Evolutionary conservation across 2,888 invertebrate species (phyloP).

Genomic region (Cosmorhoe ocellata): DNA sequence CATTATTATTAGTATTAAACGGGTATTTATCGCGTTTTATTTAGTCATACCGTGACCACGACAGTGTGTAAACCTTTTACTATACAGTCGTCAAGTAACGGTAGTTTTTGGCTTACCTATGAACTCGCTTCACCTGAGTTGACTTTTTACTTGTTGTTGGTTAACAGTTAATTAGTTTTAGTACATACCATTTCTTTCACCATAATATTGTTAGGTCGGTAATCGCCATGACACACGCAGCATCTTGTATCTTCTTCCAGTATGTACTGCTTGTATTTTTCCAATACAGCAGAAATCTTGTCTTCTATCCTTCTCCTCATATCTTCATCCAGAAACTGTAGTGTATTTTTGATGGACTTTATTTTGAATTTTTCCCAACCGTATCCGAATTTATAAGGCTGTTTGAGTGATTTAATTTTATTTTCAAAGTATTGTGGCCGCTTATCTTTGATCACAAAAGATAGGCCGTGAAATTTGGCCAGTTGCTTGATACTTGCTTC

Average conservation of each 20-base stretch:
- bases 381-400: constrained; percentile 36
- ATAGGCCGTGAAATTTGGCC: constrained; percentile 58
- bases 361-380: constrained; percentile 38
- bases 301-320: constrained; percentile 36
- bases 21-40: no score
- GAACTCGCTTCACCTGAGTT: no score
- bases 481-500: constrained; percentile 50
- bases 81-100: no score
- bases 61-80: no score
- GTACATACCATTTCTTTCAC: constrained; percentile 47
- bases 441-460: constrained; percentile 47
- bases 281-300: constrained; percentile 30
- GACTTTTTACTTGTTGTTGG: no score
- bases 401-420: constrained; percentile 38
- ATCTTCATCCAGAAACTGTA: constrained; percentile 36
- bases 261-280: constrained; percentile 39
- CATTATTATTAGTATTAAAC: no score
- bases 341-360: constrained; percentile 34
- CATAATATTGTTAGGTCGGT: constrained; percentile 58
- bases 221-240: constrained; percentile 63
- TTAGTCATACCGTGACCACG: no score
- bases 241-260: constrained; percentile 33
- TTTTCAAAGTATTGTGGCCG: constrained; percentile 46
- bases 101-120: no score
- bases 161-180: no score